Base-by-base conservation (phyloP, 2,113 vertebrate genomes). In the Genyomyrus donnyi region DNA sequence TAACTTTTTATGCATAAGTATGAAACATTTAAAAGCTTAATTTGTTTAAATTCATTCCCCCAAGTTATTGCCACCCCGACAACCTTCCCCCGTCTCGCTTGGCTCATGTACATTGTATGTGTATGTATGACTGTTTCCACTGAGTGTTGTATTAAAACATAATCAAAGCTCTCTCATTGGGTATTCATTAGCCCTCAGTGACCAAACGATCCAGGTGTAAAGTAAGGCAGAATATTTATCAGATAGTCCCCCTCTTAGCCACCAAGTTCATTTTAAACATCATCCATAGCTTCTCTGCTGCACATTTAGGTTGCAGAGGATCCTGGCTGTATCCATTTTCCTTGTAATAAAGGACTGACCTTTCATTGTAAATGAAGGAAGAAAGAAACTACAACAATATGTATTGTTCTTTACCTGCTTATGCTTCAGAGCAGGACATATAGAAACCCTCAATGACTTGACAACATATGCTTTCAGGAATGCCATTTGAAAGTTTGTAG, bases 11-110 rank as follows among this genome's bases (percentile, higher is more conserved):
- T 84, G 87, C 66, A 88, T 70, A 17, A 46, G 17, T 58, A 77
- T 77, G 27, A 88, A 90, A 80, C 45, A 35, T 88, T 56, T 48
- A 88, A 49, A 88, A 88, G 27, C 45, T 48, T 90, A 21, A 83
- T 89, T 89, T 89, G 27, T 88, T 88, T 15, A 88, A 49, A 48
- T 89, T 89, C n/a, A n/a, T 88, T 19, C 9, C 15, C 15, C 21
- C 46, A 21, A 66, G 19, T n/a, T 1, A 39, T 80, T 83, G 48
- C 49, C 8, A n/a, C 74, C 13, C 48, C 45, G 52, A 10, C 66
- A 77, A 27, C 19, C 62, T 50, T 74, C 24, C 24, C 39, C 6
- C 4, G n/a, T 88, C 3, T 49, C 11, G 15, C 27, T 50, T 27
- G 11, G 88, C 45, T n/a, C 15, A 15, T 66, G 8, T 66, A 42